Evolutionary conservation across 2,888 invertebrate species (phyloP).

Genomic region (Trilocha varians): DNA sequence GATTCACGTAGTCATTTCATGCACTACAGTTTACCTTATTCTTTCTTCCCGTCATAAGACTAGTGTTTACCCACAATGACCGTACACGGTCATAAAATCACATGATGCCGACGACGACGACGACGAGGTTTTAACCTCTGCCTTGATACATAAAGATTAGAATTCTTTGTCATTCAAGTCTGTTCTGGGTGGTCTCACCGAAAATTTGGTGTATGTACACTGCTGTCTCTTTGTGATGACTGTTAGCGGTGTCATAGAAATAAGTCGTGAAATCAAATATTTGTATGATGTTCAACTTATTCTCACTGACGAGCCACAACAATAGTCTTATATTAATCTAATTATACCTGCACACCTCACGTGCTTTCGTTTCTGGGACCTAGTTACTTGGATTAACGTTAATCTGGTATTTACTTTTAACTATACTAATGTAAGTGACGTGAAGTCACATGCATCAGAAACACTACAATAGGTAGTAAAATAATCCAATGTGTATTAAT

Average conservation of each 20-base stretch:
- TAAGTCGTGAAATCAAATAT: conserved; percentile 1
- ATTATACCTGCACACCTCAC: background rate
- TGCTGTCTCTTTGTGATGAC: background rate
- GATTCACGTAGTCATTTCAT: background rate
- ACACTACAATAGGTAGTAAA: too few relatives aligned
- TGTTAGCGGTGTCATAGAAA: conserved; percentile 1
- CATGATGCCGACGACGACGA: background rate
- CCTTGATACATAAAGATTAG: background rate
- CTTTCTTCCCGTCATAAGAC: conserved; percentile 3
- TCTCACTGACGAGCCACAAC: background rate
- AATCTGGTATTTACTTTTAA: background rate
- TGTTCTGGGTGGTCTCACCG: background rate
- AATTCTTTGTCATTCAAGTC: background rate
- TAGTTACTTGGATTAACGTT: background rate
- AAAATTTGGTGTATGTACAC: background rate
- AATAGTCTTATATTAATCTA: background rate
- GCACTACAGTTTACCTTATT: background rate
- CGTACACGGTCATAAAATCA: background rate
- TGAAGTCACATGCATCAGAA: too few relatives aligned
- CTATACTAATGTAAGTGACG: conserved; percentile 1
- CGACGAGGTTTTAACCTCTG: background rate
- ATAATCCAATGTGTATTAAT: too few relatives aligned
- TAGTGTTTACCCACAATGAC: background rate
- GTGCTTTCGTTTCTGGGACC: background rate
- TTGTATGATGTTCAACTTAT: background rate